These are phyloP conservation scores for Callorhinus ursinus DNA, from an alignment of 2,113 vertebrate species.

Conservation along the genomic window DNA sequence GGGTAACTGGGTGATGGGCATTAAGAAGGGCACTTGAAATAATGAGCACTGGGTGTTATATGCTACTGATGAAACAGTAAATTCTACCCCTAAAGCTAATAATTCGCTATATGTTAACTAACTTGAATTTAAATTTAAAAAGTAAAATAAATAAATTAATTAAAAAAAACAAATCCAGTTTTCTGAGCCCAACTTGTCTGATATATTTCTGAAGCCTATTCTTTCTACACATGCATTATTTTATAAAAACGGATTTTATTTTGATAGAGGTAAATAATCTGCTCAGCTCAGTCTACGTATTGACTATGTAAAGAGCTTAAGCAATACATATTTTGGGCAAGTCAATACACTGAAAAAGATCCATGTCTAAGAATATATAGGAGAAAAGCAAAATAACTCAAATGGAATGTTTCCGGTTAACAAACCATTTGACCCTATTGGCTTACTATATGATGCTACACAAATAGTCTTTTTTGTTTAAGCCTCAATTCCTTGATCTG, in stretches of 20 bases:
- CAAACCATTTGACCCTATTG: neutral
- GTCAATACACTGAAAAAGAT: neutral
- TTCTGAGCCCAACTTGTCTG: neutral
- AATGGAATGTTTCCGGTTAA: neutral
- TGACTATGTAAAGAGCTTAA: neutral
- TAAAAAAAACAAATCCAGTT: neutral
- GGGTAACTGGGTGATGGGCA: neutral
- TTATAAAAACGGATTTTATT: constrained; percentile 14
- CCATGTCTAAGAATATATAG: neutral
- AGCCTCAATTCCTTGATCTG: neutral
- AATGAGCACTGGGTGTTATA: neutral
- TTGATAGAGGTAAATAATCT: neutral
- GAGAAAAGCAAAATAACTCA: constrained; percentile 27
- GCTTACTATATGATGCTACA: neutral
- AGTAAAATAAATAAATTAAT: too few species aligned
- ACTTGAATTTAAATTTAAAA: neutral
- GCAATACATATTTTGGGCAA: neutral
- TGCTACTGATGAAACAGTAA: neutral
- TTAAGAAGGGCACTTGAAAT: neutral
- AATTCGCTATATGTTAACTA: neutral
- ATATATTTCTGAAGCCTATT: neutral
- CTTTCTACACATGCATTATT: neutral
- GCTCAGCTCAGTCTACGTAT: neutral
- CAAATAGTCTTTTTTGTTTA: neutral
- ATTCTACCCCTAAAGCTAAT: neutral